Conservation (phyloP, 2,797 vertebrate genomes). For the Pteronotus mesoamericanus region DNA sequence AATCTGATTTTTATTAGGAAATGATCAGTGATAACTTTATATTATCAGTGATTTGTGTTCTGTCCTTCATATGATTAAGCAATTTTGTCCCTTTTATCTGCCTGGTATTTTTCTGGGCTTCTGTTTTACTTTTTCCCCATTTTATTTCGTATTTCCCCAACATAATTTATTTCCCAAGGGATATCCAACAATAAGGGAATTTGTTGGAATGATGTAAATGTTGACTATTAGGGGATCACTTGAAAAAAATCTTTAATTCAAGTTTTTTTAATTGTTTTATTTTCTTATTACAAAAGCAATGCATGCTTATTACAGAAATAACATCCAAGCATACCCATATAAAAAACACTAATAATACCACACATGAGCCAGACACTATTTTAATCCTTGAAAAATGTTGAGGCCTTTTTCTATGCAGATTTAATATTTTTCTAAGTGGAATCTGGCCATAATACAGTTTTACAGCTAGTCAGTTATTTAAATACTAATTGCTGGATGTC, state of each 20-base stretch:
- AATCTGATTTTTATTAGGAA: constrained; percentile 11
- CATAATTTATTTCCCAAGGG: constrained; percentile 25
- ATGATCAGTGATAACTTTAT: background rate
- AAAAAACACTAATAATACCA: constrained; percentile 56
- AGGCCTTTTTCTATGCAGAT: constrained; percentile 11
- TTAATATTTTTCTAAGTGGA: constrained; percentile 51
- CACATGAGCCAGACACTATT: constrained; percentile 47
- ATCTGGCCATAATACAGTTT: constrained; percentile 41
- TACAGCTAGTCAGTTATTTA: constrained; percentile 43
- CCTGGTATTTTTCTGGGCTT: background rate
- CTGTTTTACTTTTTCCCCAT: background rate
- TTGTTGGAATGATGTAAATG: constrained; percentile 55
- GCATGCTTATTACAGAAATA: constrained; percentile 73
- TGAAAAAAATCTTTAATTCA: constrained; percentile 61
- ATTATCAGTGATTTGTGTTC: background rate
- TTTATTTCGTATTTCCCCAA: constrained; percentile 25
- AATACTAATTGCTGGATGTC: constrained; percentile 30
- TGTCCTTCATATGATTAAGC: background rate
- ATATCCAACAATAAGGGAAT: constrained; percentile 48
- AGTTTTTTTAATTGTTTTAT: constrained; percentile 63
- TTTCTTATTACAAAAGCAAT: constrained; percentile 70
- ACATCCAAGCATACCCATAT: constrained; percentile 65
- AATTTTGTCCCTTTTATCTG: background rate
- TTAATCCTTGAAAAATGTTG: constrained; percentile 55
- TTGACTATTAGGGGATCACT: constrained; percentile 33